Percentiles rank a stretch among this genome's conserved stretches.
These are phyloP conservation scores for Oreohelix idahoensis DNA, from an alignment of 1,140 invertebrate species.

Conservation along the genomic window DNA sequence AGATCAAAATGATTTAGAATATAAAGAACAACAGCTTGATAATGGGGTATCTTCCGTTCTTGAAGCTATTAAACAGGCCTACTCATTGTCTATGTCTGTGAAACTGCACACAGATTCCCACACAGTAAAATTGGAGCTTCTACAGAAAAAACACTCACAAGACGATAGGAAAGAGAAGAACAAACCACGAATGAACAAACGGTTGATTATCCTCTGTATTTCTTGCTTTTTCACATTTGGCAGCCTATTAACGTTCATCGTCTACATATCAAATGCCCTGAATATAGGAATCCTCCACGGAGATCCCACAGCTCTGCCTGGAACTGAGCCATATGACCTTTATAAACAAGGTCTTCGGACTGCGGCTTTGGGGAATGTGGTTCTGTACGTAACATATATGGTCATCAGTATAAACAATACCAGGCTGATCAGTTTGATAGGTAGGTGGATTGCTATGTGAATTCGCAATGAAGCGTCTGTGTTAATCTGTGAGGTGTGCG, in stretches of 20 bases:
- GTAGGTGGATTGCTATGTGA: constrained; percentile 6
- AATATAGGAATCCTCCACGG: constrained; percentile 17
- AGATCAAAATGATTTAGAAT: neutral
- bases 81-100: neutral
- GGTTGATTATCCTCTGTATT: neutral
- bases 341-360: neutral
- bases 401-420: constrained; percentile 14
- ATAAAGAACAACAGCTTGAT: neutral
- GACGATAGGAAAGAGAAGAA: neutral
- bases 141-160: neutral
- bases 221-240: neutral
- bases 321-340: neutral
- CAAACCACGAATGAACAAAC: neutral
- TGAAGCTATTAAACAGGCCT: neutral
- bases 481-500: too few species aligned
- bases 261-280: constrained; percentile 15
- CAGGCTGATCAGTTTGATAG: neutral
- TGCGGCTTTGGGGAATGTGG: neutral
- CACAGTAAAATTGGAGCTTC: neutral
- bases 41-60: neutral
- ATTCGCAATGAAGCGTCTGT: neutral
- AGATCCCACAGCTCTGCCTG: constrained; percentile 19
- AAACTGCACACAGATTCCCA: neutral
- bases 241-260: neutral
- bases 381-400: constrained; percentile 5